Conservation (phyloP, 2,888 invertebrate species). For the Malthinus flaveolus region DNA sequence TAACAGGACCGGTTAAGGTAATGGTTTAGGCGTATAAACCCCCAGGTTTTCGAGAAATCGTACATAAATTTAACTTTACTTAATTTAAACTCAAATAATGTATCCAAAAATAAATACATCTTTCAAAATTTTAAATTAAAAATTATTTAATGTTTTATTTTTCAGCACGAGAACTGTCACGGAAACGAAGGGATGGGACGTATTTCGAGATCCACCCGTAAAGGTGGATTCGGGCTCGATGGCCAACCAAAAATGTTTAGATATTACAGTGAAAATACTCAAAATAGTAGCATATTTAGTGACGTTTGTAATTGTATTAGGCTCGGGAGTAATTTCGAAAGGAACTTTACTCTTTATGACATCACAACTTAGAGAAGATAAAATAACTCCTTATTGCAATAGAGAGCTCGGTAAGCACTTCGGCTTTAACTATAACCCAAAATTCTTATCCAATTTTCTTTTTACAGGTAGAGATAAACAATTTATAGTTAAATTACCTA, state of each 20-base stretch:
- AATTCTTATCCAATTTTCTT: not conserved
- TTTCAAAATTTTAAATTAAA: not conserved
- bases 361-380: constrained; percentile 80
- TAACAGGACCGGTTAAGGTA: not conserved
- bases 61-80: not conserved
- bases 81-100: not conserved
- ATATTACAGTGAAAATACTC: constrained; percentile 80
- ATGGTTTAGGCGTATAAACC: constrained; percentile 1
- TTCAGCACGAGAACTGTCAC: constrained; percentile 80
- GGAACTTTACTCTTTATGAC: constrained; percentile 90
- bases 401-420: constrained; percentile 72
- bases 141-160: constrained; percentile 34
- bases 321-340: constrained; percentile 85
- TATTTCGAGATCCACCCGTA: constrained; percentile 89
- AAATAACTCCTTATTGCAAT: constrained; percentile 80
- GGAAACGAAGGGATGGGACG: constrained; percentile 96
- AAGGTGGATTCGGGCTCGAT: constrained; percentile 87
- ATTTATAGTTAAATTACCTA: constrained; percentile 79
- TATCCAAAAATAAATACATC: not conserved
- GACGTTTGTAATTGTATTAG: constrained; percentile 83
- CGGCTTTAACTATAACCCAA: too few species aligned
- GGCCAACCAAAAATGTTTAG: constrained; percentile 85
- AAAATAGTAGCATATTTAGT: constrained; percentile 84
- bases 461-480: constrained; percentile 82
- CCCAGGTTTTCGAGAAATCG: not conserved